These are phyloP conservation scores for Pardalotus punctatus DNA, from an alignment of 2,113 vertebrate species.

Conservation along the genomic window DNA sequence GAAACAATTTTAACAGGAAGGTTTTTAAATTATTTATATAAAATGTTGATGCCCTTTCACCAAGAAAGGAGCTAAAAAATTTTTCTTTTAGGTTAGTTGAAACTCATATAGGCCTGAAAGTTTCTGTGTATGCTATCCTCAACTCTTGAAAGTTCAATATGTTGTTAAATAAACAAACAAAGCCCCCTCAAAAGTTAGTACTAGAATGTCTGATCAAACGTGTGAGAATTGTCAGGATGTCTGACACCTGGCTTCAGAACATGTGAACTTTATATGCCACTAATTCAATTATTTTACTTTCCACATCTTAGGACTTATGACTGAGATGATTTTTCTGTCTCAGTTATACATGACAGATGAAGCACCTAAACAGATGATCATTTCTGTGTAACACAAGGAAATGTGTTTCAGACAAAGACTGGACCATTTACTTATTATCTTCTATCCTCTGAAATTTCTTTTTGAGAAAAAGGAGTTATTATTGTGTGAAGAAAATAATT, in stretches of 20 bases:
- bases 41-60: constrained; percentile 2
- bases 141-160: not conserved
- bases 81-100: not conserved
- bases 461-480: not conserved
- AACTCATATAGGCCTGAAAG: not conserved
- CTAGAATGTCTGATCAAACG: not conserved
- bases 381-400: not conserved
- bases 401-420: not conserved
- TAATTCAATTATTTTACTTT: not conserved
- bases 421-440: not conserved
- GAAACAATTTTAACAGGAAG: constrained; percentile 55
- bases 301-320: not conserved
- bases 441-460: constrained; percentile 17
- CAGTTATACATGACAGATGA: not conserved
- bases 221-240: not conserved
- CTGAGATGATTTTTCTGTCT: not conserved
- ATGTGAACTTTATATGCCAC: not conserved
- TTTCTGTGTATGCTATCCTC: not conserved
- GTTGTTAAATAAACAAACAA: not conserved
- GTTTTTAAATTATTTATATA: not conserved
- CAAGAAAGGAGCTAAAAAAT: constrained; percentile 28
- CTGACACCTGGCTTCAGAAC: not conserved
- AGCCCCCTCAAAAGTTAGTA: not conserved
- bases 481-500: not conserved
- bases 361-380: not conserved